phyloP scores from a whole-genome alignment of 2,113 vertebrate species.

The Eonycteris spelaea region DNA sequence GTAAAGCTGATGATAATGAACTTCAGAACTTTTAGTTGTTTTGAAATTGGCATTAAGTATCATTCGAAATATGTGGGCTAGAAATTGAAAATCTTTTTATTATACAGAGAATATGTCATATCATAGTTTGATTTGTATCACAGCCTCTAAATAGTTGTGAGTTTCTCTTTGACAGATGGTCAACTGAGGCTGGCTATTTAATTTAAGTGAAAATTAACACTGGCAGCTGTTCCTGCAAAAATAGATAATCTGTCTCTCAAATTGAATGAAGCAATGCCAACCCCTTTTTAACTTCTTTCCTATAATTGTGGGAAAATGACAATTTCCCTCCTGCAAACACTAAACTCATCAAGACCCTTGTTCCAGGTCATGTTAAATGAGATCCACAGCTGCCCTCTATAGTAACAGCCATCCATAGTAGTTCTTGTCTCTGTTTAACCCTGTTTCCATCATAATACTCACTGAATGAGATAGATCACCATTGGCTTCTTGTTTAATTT shows the following conservation, averaged over 20 bases:
- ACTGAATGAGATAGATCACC: background rate
- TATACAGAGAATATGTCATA: constrained; percentile 46
- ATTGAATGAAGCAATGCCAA: constrained; percentile 54
- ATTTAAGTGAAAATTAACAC: constrained; percentile 72
- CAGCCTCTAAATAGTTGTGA: constrained; percentile 59
- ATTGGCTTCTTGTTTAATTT: constrained; percentile 12
- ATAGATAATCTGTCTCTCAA: constrained; percentile 68
- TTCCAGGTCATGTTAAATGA: constrained; percentile 45
- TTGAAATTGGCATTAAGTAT: constrained; percentile 36
- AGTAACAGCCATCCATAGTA: constrained; percentile 18
- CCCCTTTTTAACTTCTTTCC: constrained; percentile 55
- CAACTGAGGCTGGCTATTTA: constrained; percentile 66
- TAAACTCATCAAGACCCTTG: constrained; percentile 2
- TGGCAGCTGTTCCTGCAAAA: constrained; percentile 66
- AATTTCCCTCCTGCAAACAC: constrained; percentile 49
- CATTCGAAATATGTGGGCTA: constrained; percentile 43
- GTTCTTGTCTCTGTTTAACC: constrained; percentile 26
- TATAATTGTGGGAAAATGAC: constrained; percentile 62
- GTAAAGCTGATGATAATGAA: constrained; percentile 27
- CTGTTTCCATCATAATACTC: constrained; percentile 31
- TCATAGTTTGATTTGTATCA: constrained; percentile 52
- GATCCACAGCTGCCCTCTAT: background rate
- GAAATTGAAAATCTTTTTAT: constrained; percentile 31
- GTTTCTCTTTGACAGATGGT: constrained; percentile 72
- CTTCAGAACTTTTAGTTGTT: background rate